A percentile compares a stretch with the other conserved stretches of the same genome.
These are phyloP conservation scores for Drosophila maculinotata DNA, from an alignment of 2,888 invertebrate genomes.

Conservation along the genomic window DNA sequence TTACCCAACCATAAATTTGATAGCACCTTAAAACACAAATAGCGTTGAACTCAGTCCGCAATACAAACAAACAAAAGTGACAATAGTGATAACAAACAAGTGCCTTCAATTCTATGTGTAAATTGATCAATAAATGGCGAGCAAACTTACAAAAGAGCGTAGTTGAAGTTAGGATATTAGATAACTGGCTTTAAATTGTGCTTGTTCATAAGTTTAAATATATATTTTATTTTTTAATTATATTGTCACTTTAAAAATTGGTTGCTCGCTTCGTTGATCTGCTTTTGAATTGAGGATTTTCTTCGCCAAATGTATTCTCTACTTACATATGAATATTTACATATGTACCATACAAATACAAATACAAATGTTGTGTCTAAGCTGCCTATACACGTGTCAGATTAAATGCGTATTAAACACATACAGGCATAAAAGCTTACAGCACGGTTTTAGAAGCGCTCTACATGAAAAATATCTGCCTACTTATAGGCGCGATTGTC, in stretches of 20 bases:
- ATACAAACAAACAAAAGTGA: conserved; percentile 14
- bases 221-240: neutral
- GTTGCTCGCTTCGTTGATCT: conserved; percentile 1
- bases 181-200: neutral
- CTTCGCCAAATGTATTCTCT: conserved; percentile 11
- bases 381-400: conserved; percentile 35
- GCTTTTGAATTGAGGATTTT: conserved; percentile 4
- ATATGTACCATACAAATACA: conserved; percentile 15
- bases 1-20: conserved; percentile 14
- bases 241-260: neutral
- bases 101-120: neutral
- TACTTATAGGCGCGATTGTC: conserved; percentile 23
- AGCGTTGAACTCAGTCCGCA: conserved; percentile 2
- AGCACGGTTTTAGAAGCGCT: conserved; percentile 23
- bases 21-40: conserved; percentile 12
- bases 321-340: conserved; percentile 5
- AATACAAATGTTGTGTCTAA: conserved; percentile 30
- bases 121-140: conserved; percentile 8
- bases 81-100: conserved; percentile 20
- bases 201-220: neutral
- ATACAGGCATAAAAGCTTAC: conserved; percentile 40
- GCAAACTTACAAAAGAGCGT: neutral
- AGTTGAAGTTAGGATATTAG: conserved; percentile 2
- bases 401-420: conserved; percentile 52
- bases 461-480: conserved; percentile 21